Evolutionary conservation across 2,797 vertebrate species (phyloP).

Genomic region (Hippoglossus hippoglossus): DNA sequence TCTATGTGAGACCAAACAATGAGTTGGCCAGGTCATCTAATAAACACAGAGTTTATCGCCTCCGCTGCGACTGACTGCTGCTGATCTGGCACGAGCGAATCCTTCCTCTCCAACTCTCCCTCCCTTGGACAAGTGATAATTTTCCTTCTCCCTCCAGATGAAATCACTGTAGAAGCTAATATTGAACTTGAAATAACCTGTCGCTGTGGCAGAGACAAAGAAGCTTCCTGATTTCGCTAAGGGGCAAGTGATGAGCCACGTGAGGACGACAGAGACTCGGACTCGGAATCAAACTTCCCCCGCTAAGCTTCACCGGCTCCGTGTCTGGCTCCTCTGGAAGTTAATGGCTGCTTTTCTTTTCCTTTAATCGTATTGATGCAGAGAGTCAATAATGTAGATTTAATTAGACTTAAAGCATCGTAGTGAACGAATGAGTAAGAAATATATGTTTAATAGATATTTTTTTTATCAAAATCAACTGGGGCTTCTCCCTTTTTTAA

Average conservation of each 20-base stretch:
- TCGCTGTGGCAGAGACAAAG: slow-evolving; percentile 32
- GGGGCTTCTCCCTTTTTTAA: slow-evolving; percentile 2
- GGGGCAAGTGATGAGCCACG: slow-evolving; percentile 39
- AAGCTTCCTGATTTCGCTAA: slow-evolving; percentile 35
- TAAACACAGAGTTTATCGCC: slow-evolving; percentile 28
- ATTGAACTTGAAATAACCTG: slow-evolving; percentile 7
- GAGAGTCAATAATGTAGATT: not conserved
- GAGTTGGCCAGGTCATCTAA: slow-evolving; percentile 16
- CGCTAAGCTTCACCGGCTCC: not conserved
- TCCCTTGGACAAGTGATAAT: slow-evolving; percentile 38
- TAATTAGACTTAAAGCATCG: slow-evolving; percentile 6
- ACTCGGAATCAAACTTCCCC: slow-evolving; percentile 5
- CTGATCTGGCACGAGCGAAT: slow-evolving; percentile 4
- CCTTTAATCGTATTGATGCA: not conserved
- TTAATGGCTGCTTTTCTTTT: slow-evolving; percentile 1
- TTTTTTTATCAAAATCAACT: not conserved
- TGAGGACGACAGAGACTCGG: slow-evolving; percentile 16
- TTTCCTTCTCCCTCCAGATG: too few relatives aligned
- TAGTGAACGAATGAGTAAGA: not conserved
- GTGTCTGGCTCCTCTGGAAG: not conserved
- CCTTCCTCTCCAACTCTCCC: slow-evolving; percentile 35
- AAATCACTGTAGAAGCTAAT: slow-evolving; percentile 34
- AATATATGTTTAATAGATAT: not conserved
- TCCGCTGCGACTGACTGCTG: slow-evolving; percentile 10
- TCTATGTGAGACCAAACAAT: slow-evolving; percentile 15